Conservation (phyloP, 2,888 invertebrate genomes). For the Lithosia quadra region DNA sequence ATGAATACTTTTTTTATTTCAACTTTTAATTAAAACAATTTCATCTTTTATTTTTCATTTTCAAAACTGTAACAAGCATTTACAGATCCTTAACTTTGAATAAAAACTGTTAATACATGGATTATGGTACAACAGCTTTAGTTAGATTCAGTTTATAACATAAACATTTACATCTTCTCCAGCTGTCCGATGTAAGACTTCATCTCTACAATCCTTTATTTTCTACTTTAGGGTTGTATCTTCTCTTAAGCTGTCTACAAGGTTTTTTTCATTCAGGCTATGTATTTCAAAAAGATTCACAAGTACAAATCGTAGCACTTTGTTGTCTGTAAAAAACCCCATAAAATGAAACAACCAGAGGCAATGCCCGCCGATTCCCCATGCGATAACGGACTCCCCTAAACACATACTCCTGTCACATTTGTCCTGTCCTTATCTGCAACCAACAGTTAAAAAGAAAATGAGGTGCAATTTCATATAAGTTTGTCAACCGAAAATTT, state of each 20-base stretch:
- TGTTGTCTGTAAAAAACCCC: constrained; percentile 34
- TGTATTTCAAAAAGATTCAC: constrained; percentile 6
- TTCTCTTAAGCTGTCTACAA: background rate
- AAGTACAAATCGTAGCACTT: constrained; percentile 12
- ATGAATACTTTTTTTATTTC: too few species aligned
- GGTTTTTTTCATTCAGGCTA: background rate
- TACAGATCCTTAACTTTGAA: background rate
- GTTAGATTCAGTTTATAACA: too few species aligned
- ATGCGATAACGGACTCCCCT: constrained; percentile 65
- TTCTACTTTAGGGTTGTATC: background rate
- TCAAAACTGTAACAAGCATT: too few species aligned
- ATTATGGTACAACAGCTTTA: too few species aligned
- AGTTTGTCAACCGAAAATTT: constrained; percentile 18
- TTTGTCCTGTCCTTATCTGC: constrained; percentile 72
- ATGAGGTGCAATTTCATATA: constrained; percentile 44
- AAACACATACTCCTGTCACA: constrained; percentile 58
- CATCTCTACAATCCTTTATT: background rate
- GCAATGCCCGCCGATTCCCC: constrained; percentile 60
- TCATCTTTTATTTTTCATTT: too few species aligned
- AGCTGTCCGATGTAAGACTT: background rate
- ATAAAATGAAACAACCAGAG: constrained; percentile 46
- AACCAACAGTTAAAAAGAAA: constrained; percentile 66
- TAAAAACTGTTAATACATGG: background rate
- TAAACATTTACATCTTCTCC: background rate
- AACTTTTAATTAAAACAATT: too few species aligned